Evolutionary conservation across 2,888 invertebrate species (phyloP).

Genomic region (Leptopilina syphax): DNA sequence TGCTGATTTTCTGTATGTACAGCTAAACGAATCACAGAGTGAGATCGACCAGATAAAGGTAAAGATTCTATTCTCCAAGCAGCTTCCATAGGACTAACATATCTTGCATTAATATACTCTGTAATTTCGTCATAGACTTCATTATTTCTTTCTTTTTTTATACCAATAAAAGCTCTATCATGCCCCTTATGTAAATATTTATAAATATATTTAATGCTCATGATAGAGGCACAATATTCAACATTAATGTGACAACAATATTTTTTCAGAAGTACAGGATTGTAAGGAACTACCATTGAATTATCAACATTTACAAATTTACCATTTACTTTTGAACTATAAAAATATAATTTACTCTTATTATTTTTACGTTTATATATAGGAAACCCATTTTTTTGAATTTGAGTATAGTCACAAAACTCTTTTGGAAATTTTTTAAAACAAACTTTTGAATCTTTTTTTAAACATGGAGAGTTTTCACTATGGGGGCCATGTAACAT

Average conservation of each 20-base stretch:
- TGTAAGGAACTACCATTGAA: constrained; percentile 49
- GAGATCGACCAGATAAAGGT: too few species aligned
- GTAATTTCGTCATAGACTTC: not conserved
- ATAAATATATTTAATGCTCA: constrained; percentile 52
- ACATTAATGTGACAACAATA: constrained; percentile 53
- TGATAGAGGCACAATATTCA: constrained; percentile 53
- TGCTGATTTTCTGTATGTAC: too few species aligned
- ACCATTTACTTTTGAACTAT: not conserved
- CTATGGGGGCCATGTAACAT: too few species aligned
- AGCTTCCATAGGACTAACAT: too few species aligned
- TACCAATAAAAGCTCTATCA: constrained; percentile 41
- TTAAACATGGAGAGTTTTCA: too few species aligned
- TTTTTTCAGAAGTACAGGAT: constrained; percentile 40
- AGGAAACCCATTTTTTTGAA: not conserved
- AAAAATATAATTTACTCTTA: not conserved
- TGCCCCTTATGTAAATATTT: constrained; percentile 53
- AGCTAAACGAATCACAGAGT: too few species aligned
- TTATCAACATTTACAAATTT: constrained; percentile 44
- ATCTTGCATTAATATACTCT: too few species aligned
- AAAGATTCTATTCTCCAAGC: not conserved
- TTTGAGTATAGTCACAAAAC: not conserved
- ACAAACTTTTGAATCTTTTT: too few species aligned
- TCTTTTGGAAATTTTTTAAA: too few species aligned
- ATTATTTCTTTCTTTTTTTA: not conserved
- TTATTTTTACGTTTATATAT: not conserved